A percentile compares a stretch with the other conserved stretches of the same genome.
Conservation (phyloP, 2,888 invertebrate genomes). For the Ommatoiulus sabulosus region DNA sequence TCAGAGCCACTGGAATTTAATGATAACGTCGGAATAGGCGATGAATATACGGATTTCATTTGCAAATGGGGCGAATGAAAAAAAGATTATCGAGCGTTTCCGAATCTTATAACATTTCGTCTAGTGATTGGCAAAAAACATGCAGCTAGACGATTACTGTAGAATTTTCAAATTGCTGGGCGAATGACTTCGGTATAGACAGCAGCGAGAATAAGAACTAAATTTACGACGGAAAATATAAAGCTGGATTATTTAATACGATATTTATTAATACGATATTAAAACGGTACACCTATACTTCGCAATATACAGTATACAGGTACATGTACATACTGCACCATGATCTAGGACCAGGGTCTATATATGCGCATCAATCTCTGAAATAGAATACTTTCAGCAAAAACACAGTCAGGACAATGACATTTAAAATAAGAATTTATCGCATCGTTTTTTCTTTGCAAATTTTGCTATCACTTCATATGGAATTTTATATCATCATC, state of each 20-base stretch:
- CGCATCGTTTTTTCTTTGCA: too few relatives aligned
- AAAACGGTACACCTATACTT: neutral
- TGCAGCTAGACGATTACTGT: neutral
- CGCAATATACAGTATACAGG: neutral
- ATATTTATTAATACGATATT: neutral
- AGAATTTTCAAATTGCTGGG: neutral
- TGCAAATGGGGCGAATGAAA: neutral
- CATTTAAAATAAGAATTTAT: too few relatives aligned
- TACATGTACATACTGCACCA: too few relatives aligned
- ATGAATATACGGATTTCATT: neutral
- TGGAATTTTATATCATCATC: too few relatives aligned
- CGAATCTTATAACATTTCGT: neutral
- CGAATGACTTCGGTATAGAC: neutral
- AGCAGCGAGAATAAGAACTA: neutral
- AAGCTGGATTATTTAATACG: neutral
- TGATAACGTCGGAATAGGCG: neutral
- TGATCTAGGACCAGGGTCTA: too few relatives aligned
- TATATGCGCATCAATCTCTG: too few relatives aligned
- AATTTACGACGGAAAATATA: neutral
- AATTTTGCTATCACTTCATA: too few relatives aligned
- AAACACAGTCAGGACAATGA: too few relatives aligned
- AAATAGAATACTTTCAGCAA: too few relatives aligned
- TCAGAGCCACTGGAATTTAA: neutral
- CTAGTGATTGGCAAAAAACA: neutral
- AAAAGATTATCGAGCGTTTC: slow-evolving; percentile 9